Percentiles rank a stretch among this genome's conserved stretches.
These are phyloP conservation scores for Fregata magnificens DNA, from an alignment of 2,113 vertebrate species.

Conservation along the genomic window DNA sequence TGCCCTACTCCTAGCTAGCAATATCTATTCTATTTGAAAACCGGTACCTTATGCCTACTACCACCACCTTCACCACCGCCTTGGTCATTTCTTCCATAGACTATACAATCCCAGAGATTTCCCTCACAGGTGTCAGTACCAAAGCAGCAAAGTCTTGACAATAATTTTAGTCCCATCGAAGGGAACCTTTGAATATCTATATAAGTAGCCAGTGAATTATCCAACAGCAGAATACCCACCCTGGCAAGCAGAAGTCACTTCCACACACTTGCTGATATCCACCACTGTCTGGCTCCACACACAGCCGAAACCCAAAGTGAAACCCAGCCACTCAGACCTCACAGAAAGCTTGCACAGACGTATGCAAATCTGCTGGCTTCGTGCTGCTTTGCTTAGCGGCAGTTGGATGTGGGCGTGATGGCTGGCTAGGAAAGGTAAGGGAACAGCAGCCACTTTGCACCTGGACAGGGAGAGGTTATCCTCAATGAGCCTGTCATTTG, in stretches of 20 bases:
- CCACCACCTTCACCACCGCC: neutral
- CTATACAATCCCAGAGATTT: neutral
- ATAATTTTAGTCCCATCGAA: neutral
- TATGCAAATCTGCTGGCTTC: conserved; percentile 5
- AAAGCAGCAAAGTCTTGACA: conserved; percentile 6
- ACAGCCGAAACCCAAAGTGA: neutral
- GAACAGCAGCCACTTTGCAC: neutral
- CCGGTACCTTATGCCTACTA: neutral
- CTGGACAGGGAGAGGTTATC: neutral
- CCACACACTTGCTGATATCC: neutral
- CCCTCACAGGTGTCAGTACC: neutral
- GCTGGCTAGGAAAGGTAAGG: neutral
- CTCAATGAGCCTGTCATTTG: neutral
- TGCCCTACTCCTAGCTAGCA: neutral
- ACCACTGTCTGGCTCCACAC: neutral
- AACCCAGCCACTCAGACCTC: neutral
- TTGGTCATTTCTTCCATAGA: neutral
- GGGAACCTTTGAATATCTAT: neutral
- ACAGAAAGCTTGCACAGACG: neutral
- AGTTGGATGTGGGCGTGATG: neutral
- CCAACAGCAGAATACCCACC: neutral
- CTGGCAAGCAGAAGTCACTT: neutral
- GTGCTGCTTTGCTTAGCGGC: neutral
- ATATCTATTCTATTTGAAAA: neutral
- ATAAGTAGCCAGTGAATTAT: neutral